These are phyloP conservation scores for Palloptera scutellata DNA, from an alignment of 2,888 invertebrate species.

Conservation along the genomic window DNA sequence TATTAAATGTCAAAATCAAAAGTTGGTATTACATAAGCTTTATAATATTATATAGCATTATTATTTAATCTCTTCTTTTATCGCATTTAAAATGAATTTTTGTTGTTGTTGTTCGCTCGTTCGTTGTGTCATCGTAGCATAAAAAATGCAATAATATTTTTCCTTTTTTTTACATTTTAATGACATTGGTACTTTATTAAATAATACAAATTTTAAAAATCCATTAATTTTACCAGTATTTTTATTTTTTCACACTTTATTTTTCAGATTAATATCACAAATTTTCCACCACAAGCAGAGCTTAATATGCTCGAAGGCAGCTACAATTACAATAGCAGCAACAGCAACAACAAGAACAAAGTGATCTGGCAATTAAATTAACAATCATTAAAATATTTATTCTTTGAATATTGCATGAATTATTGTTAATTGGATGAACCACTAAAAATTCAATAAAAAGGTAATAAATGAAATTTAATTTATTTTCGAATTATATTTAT, in stretches of 20 bases:
- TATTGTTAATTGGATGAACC: slow-evolving; percentile 33
- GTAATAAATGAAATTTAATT: slow-evolving; percentile 51
- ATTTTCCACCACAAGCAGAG: slow-evolving; percentile 29
- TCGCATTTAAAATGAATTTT: too few species aligned
- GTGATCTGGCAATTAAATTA: slow-evolving; percentile 34
- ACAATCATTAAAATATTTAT: slow-evolving; percentile 37
- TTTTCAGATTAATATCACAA: slow-evolving; percentile 41
- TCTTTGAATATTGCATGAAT: slow-evolving; percentile 22
- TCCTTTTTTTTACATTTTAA: too few species aligned
- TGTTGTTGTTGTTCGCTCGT: too few species aligned
- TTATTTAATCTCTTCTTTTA: too few species aligned
- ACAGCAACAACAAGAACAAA: slow-evolving; percentile 8
- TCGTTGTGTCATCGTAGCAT: too few species aligned
- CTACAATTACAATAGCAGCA: slow-evolving; percentile 12
- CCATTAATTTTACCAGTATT: background rate
- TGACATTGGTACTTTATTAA: slow-evolving; percentile 4
- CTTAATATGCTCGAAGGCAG: slow-evolving; percentile 16
- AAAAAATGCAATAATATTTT: too few species aligned
- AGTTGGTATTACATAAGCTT: too few species aligned
- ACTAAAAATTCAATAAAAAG: slow-evolving; percentile 50
- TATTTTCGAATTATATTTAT: slow-evolving; percentile 34
- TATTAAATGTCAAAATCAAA: too few species aligned
- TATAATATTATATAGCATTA: too few species aligned
- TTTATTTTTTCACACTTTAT: background rate
- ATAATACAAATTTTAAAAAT: background rate